These are phyloP conservation scores for Ctenopoma kingsleyae DNA, from an alignment of 2,797 vertebrate genomes.

Conservation along the genomic window DNA sequence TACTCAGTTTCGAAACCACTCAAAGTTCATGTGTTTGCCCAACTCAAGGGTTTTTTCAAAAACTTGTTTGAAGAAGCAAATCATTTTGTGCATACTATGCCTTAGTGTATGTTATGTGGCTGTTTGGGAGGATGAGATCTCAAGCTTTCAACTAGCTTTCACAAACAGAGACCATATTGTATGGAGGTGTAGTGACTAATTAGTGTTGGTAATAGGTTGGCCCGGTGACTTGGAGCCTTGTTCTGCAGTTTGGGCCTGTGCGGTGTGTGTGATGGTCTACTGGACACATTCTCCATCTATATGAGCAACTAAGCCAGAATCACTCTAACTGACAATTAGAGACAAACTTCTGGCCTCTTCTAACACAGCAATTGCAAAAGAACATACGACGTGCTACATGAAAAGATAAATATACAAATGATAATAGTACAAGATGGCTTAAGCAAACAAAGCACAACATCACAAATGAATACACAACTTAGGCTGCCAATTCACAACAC, in stretches of 20 bases:
- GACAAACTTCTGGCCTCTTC: background rate
- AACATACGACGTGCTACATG: background rate
- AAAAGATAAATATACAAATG: background rate
- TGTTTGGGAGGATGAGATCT: slow-evolving; percentile 6
- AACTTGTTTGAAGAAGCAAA: background rate
- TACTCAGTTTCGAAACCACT: background rate
- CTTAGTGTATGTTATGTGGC: background rate
- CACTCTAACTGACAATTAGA: slow-evolving; percentile 24
- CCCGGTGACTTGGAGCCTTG: slow-evolving; percentile 41
- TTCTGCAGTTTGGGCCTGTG: slow-evolving; percentile 30
- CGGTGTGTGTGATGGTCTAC: slow-evolving; percentile 75
- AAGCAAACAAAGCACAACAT: background rate
- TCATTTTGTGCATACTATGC: too few species aligned
- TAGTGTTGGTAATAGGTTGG: slow-evolving; percentile 47
- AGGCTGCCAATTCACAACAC: slow-evolving; percentile 22
- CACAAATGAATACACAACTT: background rate
- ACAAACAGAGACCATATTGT: slow-evolving; percentile 48
- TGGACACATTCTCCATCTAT: slow-evolving; percentile 63
- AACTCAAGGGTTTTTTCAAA: slow-evolving; percentile 2
- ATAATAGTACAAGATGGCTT: background rate
- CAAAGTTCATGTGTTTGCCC: background rate
- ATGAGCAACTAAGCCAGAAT: slow-evolving; percentile 18
- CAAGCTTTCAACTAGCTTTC: background rate
- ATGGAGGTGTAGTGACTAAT: slow-evolving; percentile 41
- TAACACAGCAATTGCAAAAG: slow-evolving; percentile 21